Evolutionary conservation across 2,113 vertebrate genomes (phyloP).

Genomic region (Zingel zingel): DNA sequence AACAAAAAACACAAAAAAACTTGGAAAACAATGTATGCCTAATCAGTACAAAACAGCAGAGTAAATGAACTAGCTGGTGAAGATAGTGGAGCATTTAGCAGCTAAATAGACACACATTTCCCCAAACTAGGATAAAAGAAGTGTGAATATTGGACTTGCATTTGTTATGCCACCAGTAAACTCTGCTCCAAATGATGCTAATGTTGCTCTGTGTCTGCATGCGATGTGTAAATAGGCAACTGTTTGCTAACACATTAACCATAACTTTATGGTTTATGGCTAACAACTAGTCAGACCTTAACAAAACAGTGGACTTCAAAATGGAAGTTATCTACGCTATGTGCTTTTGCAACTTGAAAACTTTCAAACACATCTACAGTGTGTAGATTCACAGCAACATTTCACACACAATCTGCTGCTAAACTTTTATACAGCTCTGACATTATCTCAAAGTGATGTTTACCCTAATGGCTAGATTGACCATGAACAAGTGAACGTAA

Average conservation of each 20-base stretch:
- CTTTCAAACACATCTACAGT: not conserved
- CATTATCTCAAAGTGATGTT: slow-evolving; percentile 7
- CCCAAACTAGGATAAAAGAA: not conserved
- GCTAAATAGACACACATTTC: no score
- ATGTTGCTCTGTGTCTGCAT: not conserved
- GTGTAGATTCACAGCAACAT: not conserved
- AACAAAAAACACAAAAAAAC: not conserved
- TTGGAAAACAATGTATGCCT: no score
- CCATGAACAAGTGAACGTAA: slow-evolving; percentile 24
- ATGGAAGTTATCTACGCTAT: not conserved
- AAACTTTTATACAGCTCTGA: slow-evolving; percentile 13
- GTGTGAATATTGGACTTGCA: not conserved
- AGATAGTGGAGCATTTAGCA: not conserved
- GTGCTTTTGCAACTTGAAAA: not conserved
- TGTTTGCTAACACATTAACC: not conserved
- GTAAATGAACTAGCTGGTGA: not conserved
- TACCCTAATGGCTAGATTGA: slow-evolving; percentile 13
- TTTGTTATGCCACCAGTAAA: not conserved
- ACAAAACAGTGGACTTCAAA: not conserved
- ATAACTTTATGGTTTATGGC: not conserved
- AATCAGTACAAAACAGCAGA: not conserved
- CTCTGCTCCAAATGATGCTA: not conserved
- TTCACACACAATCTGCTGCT: not conserved
- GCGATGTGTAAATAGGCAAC: not conserved
- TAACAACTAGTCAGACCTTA: not conserved